Conservation (phyloP, 37 sponge, comb jelly and placozoan genomes). For the Geodia barretti region DNA sequence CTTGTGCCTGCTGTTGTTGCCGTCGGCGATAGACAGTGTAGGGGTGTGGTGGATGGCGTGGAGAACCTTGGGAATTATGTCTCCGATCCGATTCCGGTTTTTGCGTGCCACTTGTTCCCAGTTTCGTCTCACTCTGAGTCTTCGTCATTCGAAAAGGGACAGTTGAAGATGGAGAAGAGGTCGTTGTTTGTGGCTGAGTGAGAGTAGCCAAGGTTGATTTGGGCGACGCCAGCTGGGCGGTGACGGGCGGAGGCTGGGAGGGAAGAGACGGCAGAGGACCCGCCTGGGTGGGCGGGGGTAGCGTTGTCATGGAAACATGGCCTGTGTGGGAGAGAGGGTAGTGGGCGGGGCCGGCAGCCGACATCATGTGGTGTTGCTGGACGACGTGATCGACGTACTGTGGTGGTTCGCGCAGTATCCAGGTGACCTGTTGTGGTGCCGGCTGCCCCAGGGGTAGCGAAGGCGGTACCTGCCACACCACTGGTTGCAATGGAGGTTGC, state of each 20-base stretch:
- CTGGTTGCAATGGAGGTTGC: not conserved
- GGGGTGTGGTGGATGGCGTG: not conserved
- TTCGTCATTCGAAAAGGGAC: conserved; percentile 31
- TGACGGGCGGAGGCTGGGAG: not conserved
- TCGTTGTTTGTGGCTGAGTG: not conserved
- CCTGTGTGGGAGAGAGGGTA: conserved; percentile 4
- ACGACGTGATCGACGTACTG: conserved; percentile 17
- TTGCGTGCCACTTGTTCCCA: not conserved
- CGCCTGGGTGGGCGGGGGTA: not conserved
- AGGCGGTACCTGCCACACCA: not conserved
- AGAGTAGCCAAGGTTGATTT: not conserved
- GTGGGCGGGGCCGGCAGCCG: not conserved
- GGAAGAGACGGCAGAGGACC: not conserved
- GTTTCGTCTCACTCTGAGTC: conserved; percentile 23
- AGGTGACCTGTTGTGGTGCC: not conserved
- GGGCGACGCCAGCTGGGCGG: not conserved
- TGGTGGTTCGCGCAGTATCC: conserved; percentile 42
- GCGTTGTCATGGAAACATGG: not conserved
- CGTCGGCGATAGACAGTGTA: not conserved
- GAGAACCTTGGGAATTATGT: conserved; percentile 30
- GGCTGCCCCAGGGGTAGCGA: not conserved
- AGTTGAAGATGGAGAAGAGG: not conserved
- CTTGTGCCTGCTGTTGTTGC: not conserved
- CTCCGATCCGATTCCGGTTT: conserved; percentile 4
- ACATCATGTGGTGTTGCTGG: not conserved